Base-by-base conservation (phyloP, 2,888 invertebrate genomes). In the Siphlonurus alternatus region DNA sequence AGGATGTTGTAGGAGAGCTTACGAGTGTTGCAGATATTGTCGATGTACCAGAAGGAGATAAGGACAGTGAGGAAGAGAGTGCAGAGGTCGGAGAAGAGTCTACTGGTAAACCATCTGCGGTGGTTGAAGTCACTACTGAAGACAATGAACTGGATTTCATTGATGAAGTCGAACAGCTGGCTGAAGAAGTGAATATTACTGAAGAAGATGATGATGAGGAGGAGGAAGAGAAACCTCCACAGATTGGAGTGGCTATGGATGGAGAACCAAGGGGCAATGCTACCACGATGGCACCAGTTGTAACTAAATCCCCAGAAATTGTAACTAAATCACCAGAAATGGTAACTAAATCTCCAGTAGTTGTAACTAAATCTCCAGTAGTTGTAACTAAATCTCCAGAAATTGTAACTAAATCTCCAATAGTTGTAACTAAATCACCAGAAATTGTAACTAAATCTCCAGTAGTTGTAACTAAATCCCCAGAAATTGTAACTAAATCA, bases 1-100 rank as follows among this genome's bases (percentile, higher is more conserved):
- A 61, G 19, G 64, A 60, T 1, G 64, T 60, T 7, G 61, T 53
- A n/a, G 53, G 51, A 1, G 63, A 63, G 2, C 22, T 51, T 7
- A 23, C 19, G 15, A 22, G 59, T 25, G 25, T 18, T 15, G 59
- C 23, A 0, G 20, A 20, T 23, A 53, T 25, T 20, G 62, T 56
- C 7, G 54, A 54, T 0, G 62, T n/a, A 0, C 19, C 23, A 25
- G 62, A 23, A 2, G 60, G 25, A n/a, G n/a, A n/a, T n/a, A n/a
- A n/a, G n/a, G n/a, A 38, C 38, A 38, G 5, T 18, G 38, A 61
- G 1, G 38, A 18, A 19, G 61, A 2, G 25, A 10, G 20, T 20
- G 23, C 61, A n/a, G 25, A 18, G 23, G 38, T 22, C 1, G 61
- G 20, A 23, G n/a, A n/a, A n/a, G 38, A 38, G 15, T 5, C 15